These are phyloP conservation scores for Grantiella picta DNA, from an alignment of 2,113 vertebrate species.

Conservation along the genomic window DNA sequence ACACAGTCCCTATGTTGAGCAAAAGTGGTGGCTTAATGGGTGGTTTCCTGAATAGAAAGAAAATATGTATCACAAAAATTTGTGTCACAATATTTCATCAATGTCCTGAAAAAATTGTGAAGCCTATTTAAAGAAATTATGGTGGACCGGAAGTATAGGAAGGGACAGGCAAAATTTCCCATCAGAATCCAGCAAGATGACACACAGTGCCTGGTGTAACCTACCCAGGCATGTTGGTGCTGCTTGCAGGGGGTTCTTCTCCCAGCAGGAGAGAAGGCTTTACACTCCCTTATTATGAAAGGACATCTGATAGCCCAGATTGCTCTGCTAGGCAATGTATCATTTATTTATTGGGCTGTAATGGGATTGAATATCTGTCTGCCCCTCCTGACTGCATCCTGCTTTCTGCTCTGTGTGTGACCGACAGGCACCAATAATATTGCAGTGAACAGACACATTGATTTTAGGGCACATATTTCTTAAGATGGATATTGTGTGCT, in stretches of 20 bases:
- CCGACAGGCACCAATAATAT: neutral
- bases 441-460: neutral
- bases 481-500: neutral
- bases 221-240: neutral
- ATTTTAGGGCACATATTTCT: neutral
- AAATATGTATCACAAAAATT: neutral
- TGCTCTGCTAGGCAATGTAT: neutral
- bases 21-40: rapidly evolving
- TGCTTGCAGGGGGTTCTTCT: neutral
- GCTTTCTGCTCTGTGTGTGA: neutral
- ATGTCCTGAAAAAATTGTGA: neutral
- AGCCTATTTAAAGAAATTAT: neutral
- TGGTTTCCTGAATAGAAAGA: neutral
- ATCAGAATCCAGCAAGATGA: neutral
- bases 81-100: neutral
- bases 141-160: neutral
- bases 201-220: rapidly evolving
- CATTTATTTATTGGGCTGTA: constrained; percentile 50
- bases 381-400: neutral
- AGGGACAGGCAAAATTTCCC: neutral
- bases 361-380: constrained; percentile 6
- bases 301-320: constrained; percentile 10
- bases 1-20: neutral
- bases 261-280: neutral
- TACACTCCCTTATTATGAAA: neutral